These are phyloP conservation scores for Rhagoletis pomonella DNA, from an alignment of 1,140 invertebrate genomes.

Conservation along the genomic window DNA sequence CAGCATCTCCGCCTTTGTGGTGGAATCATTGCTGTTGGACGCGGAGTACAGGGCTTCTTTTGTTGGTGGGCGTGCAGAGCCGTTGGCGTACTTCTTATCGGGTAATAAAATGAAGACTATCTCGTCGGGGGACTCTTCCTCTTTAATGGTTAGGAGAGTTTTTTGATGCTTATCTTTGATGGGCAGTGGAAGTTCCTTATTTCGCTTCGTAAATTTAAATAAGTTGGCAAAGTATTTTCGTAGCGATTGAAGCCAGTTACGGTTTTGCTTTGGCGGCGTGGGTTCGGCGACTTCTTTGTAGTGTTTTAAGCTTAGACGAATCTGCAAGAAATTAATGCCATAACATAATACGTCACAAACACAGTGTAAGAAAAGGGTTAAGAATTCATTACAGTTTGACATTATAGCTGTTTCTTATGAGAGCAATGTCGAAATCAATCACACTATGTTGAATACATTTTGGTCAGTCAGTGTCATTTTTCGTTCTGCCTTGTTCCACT, in stretches of 20 bases:
- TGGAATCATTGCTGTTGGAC: background rate
- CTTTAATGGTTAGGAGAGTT: slow-evolving; percentile 56
- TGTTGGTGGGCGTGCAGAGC: background rate
- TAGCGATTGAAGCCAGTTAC: slow-evolving; percentile 53
- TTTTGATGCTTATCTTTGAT: slow-evolving; percentile 53
- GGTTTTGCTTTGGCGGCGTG: background rate
- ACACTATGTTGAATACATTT: too few species aligned
- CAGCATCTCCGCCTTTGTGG: background rate
- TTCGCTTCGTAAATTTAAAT: slow-evolving; percentile 59
- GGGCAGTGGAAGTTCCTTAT: slow-evolving; percentile 57
- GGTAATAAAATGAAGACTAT: slow-evolving; percentile 63
- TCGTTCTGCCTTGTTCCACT: too few species aligned
- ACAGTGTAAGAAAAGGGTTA: too few species aligned
- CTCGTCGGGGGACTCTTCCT: slow-evolving; percentile 60
- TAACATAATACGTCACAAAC: too few species aligned
- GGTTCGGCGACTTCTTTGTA: slow-evolving; percentile 63
- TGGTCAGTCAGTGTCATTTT: too few species aligned
- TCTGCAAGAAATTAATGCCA: slow-evolving; percentile 61
- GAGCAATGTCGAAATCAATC: too few species aligned
- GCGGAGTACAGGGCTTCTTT: background rate
- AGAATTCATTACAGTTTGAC: too few species aligned
- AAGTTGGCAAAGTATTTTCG: slow-evolving; percentile 66
- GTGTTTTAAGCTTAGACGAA: slow-evolving; percentile 65
- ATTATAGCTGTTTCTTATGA: too few species aligned
- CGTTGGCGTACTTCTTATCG: slow-evolving; percentile 63